A percentile compares a stretch with the other conserved stretches of the same genome.
Conservation (phyloP, 1,140 invertebrate species). For the Cydia fagiglandana region DNA sequence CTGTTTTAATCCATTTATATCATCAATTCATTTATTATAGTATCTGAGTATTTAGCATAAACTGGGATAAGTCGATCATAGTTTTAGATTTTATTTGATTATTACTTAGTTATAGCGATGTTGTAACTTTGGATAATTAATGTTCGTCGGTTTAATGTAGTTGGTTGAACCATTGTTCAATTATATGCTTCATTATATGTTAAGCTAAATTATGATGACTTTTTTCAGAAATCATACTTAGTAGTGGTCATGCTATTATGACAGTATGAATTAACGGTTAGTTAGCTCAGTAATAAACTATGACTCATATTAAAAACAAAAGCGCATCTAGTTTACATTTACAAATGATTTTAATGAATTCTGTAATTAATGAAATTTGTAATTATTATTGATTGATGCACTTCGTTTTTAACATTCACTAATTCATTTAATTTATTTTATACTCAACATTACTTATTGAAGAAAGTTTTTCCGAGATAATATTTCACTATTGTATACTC, state of each 20-base stretch:
- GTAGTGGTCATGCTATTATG: neutral
- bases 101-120: slow-evolving; percentile 19
- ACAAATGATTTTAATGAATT: neutral
- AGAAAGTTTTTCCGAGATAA: neutral
- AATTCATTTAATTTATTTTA: slow-evolving; percentile 12
- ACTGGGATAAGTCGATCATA: slow-evolving; percentile 24
- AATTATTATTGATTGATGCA: neutral
- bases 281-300: neutral
- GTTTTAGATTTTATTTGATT: slow-evolving; percentile 16
- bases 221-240: neutral
- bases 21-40: neutral
- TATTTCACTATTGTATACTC: slow-evolving; percentile 6
- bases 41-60: neutral
- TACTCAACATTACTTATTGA: slow-evolving; percentile 17
- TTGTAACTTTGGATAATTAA: slow-evolving; percentile 20
- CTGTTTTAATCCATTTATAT: neutral
- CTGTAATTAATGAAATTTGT: neutral
- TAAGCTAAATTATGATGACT: slow-evolving; percentile 29
- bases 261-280: neutral
- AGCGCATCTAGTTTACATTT: neutral
- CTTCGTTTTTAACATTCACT: neutral
- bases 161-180: neutral
- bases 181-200: neutral
- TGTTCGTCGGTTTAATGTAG: slow-evolving; percentile 20
- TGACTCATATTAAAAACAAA: neutral